These are phyloP conservation scores for Setophaga kirtlandii DNA, from an alignment of 2,113 vertebrate genomes.

Conservation along the genomic window DNA sequence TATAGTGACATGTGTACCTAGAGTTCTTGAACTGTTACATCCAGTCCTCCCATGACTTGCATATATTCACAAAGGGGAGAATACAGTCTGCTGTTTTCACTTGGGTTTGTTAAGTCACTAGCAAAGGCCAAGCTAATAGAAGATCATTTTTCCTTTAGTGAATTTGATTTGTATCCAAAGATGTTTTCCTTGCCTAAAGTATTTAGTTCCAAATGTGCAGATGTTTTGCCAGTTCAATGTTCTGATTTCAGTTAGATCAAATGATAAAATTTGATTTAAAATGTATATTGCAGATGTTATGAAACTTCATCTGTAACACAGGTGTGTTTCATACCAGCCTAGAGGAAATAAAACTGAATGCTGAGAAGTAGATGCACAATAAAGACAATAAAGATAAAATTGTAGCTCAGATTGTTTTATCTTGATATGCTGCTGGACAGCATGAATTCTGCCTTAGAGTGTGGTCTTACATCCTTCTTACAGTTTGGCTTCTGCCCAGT, in stretches of 20 bases:
- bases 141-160: background rate
- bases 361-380: background rate
- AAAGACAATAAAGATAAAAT: background rate
- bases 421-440: background rate
- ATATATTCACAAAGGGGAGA: background rate
- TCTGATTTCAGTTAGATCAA: constrained; percentile 3
- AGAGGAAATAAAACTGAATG: background rate
- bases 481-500: background rate
- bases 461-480: background rate
- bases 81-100: background rate
- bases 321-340: background rate
- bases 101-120: background rate
- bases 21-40: background rate
- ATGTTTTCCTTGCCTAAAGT: background rate
- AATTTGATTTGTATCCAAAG: background rate
- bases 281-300: background rate
- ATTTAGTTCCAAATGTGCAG: constrained; percentile 6
- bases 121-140: background rate
- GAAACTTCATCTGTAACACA: background rate
- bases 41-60: background rate
- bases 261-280: background rate
- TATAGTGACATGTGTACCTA: background rate
- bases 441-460: background rate
- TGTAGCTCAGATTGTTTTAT: background rate
- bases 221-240: background rate